A percentile compares a stretch with the other conserved stretches of the same genome.
Evolutionary conservation across 1,140 invertebrate species (phyloP).

Genomic region (Kradibia gibbosae): DNA sequence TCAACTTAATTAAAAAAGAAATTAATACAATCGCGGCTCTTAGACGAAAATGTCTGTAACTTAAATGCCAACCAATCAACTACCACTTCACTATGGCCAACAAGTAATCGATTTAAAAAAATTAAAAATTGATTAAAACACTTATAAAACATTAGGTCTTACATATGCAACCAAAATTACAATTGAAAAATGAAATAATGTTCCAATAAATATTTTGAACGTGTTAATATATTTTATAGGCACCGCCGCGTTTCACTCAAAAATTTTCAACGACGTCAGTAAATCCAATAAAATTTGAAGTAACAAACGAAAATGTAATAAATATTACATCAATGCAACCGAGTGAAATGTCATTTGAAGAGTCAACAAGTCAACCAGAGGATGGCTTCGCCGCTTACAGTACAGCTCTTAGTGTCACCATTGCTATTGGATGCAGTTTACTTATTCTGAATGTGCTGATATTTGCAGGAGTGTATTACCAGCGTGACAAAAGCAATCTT

Average conservation of each 20-base stretch:
- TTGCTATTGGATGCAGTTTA: constrained; percentile 93
- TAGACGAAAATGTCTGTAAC: too few relatives aligned
- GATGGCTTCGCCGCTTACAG: constrained; percentile 91
- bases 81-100: too few relatives aligned
- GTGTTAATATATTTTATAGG: constrained; percentile 58
- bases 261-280: constrained; percentile 65
- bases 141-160: too few relatives aligned
- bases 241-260: constrained; percentile 69
- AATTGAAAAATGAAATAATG: too few relatives aligned
- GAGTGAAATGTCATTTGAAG: constrained; percentile 65
- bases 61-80: too few relatives aligned
- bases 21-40: too few relatives aligned
- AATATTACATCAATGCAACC: constrained; percentile 60
- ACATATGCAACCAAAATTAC: too few relatives aligned
- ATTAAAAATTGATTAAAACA: too few relatives aligned
- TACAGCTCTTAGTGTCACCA: constrained; percentile 90
- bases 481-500: constrained; percentile 84
- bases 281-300: constrained; percentile 60
- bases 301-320: constrained; percentile 56
- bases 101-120: too few relatives aligned
- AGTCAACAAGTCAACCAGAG: constrained; percentile 77
- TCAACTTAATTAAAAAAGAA: too few relatives aligned
- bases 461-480: constrained; percentile 95
- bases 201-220: too few relatives aligned
- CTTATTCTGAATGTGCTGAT: constrained; percentile 93